Evolutionary conservation across 2,113 vertebrate species (phyloP).

Genomic region (Scytalopus superciliaris): DNA sequence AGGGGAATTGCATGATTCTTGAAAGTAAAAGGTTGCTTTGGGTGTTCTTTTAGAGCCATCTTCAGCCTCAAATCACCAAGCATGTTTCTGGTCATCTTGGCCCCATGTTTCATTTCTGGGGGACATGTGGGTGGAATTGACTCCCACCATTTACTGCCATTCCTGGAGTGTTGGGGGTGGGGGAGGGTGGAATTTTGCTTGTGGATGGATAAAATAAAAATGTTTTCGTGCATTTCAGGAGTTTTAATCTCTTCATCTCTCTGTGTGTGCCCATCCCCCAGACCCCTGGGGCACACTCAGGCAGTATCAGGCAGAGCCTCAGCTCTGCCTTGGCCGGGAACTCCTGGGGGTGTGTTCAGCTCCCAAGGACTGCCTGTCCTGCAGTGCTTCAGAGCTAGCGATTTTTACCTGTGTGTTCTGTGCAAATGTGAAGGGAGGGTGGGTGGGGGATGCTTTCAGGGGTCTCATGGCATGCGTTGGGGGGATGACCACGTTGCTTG

Average conservation of each 20-base stretch:
- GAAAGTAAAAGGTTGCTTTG: not conserved
- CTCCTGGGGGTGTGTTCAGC: not conserved
- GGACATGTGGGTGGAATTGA: not conserved
- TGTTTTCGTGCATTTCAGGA: not conserved
- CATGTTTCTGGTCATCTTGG: not conserved
- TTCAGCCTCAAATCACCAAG: not conserved
- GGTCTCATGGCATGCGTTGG: constrained; percentile 2
- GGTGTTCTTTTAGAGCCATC: not conserved
- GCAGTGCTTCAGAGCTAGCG: not conserved
- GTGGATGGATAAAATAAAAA: not conserved
- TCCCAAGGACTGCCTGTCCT: not conserved
- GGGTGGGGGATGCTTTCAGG: not conserved
- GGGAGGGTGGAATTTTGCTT: not conserved
- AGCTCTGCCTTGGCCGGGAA: not conserved
- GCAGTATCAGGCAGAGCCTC: not conserved
- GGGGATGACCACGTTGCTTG: not conserved
- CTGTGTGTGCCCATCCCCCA: not conserved
- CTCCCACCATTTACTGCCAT: accelerated
- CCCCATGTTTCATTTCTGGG: not conserved
- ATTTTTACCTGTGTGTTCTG: constrained; percentile 21
- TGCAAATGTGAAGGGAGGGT: not conserved
- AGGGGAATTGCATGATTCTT: not conserved
- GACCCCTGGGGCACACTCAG: not conserved
- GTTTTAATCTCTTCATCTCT: not conserved
- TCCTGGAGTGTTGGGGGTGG: not conserved